phyloP scores from a whole-genome alignment of 1,140 invertebrate genomes.

The Sipha flava region DNA sequence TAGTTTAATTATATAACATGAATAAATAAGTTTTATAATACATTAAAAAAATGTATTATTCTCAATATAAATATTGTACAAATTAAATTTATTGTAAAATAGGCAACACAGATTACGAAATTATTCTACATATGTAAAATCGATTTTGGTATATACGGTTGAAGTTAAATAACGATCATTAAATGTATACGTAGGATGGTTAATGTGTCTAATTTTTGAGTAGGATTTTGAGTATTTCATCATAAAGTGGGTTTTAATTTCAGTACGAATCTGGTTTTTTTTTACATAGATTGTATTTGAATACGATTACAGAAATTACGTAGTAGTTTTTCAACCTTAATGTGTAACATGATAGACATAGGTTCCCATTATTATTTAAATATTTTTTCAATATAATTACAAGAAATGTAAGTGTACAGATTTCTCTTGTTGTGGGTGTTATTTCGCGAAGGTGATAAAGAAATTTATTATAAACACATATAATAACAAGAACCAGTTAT shows the following conservation, averaged over 20 bases:
- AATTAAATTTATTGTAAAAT: too few relatives aligned
- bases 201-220: background rate
- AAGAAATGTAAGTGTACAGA: conserved; percentile 2
- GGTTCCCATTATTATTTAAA: background rate
- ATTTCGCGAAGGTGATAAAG: background rate
- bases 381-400: background rate
- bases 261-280: background rate
- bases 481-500: background rate
- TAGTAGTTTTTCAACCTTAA: background rate
- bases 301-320: background rate
- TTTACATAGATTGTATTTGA: background rate
- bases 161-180: background rate
- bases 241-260: background rate
- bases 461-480: background rate
- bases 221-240: background rate
- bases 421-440: conserved; percentile 22
- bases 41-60: too few relatives aligned
- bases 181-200: background rate
- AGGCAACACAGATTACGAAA: too few relatives aligned
- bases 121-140: too few relatives aligned
- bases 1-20: too few relatives aligned
- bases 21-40: too few relatives aligned
- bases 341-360: background rate
- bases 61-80: too few relatives aligned
- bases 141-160: background rate